Evolutionary conservation across 2,113 vertebrate genomes (phyloP).

Genomic region (Tinamus guttatus): DNA sequence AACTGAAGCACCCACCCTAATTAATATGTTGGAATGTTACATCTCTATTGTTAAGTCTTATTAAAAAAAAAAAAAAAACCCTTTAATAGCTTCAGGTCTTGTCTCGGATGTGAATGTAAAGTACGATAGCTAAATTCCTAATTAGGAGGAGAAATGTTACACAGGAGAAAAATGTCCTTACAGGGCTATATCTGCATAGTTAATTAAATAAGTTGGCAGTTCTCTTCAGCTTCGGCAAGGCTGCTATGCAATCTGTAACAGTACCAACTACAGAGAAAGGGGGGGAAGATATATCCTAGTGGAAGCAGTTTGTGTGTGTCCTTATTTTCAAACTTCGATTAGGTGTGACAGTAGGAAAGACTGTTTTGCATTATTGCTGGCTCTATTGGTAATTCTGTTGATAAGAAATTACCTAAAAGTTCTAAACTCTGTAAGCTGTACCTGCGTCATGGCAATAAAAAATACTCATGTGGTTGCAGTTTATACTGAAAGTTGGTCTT

Average conservation of each 20-base stretch:
- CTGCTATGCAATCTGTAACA: no score
- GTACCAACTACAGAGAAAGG: background rate
- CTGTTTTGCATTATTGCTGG: background rate
- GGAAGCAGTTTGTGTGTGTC: background rate
- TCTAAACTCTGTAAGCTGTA: rapidly evolving
- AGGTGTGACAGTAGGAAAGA: background rate
- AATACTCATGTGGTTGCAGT: background rate
- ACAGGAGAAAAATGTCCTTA: background rate
- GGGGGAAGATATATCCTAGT: background rate
- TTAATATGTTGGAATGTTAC: background rate
- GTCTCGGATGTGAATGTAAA: background rate
- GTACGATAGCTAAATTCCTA: background rate
- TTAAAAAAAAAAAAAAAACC: no score
- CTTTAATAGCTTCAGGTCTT: background rate
- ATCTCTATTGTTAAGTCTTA: background rate
- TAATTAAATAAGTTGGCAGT: background rate
- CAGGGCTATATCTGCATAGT: no score
- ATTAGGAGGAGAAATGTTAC: background rate
- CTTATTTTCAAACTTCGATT: background rate
- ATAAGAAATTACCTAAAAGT: background rate
- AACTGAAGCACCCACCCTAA: background rate
- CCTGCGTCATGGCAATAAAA: background rate
- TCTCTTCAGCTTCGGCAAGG: background rate
- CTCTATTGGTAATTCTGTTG: background rate
- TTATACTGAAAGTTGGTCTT: background rate